Percentiles rank a stretch among this genome's conserved stretches.
These are phyloP conservation scores for Sanderia malayensis DNA, from an alignment of 30 jellyfish, hydroid and myxozoan genomes.

Conservation along the genomic window DNA sequence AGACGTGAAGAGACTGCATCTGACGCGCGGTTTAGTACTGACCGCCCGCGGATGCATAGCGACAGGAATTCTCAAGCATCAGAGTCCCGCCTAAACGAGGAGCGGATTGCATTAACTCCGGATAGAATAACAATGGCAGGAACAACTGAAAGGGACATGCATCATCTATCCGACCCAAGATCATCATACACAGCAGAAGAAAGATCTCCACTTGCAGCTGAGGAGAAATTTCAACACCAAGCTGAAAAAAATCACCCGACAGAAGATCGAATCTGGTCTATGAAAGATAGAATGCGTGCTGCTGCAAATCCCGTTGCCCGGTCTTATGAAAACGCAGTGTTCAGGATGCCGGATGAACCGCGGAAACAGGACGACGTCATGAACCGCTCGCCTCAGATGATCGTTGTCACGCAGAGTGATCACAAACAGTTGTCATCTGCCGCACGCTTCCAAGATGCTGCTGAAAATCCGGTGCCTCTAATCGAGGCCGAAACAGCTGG, in stretches of 20 bases:
- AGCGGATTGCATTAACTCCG: slow-evolving; percentile 20
- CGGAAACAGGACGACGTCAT: background rate
- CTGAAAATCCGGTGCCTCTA: background rate
- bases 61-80: background rate
- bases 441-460: background rate
- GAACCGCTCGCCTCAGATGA: background rate
- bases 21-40: slow-evolving; percentile 11
- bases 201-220: slow-evolving; percentile 29
- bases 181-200: slow-evolving; percentile 25
- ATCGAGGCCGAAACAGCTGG: background rate
- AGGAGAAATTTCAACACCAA: slow-evolving; percentile 3
- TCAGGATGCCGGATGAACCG: background rate
- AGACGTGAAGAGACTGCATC: background rate
- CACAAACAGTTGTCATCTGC: background rate
- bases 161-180: slow-evolving; percentile 31
- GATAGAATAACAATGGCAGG: slow-evolving; percentile 14
- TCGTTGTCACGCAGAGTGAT: background rate
- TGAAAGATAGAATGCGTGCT: slow-evolving; percentile 34
- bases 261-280: slow-evolving; percentile 45
- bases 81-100: slow-evolving; percentile 5
- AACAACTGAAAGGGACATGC: slow-evolving; percentile 17
- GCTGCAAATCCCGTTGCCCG: background rate
- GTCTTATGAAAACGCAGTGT: background rate
- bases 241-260: slow-evolving; percentile 51
- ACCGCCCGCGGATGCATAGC: background rate